Evolutionary conservation across 2,888 invertebrate species (phyloP), one percentile per base, ranked within the genome.

Genomic region (Trissonchulus latispiculum): DNA sequence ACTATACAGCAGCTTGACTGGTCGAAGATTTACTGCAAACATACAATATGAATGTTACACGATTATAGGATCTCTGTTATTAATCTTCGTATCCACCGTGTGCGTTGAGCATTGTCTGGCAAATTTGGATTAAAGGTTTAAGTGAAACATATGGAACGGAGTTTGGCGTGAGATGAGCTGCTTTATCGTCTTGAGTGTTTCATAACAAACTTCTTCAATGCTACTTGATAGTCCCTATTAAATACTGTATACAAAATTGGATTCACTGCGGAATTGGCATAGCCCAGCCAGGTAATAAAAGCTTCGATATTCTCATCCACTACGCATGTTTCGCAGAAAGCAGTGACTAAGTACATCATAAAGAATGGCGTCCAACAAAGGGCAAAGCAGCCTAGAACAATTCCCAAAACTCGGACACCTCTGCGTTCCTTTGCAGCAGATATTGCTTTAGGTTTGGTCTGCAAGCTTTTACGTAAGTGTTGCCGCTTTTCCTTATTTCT

Each of bases 321-420:
- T 36, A 64, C 75, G 75, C 79, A 80, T 3, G 76, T 75, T 36
- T 77, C 76, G 75, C 81, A 81, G 72, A 81, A 82, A 71, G 81
- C 81, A 0, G 80, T 79, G 32, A 81, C 73, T 1, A 82, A 78
- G 75, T 82, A 82, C 82, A 82, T 82, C 72, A 81, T 77, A 73
- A 81, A 82, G 72, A 82, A 82, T 0, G 82, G 82, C 2, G 81
- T 79, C 81, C 82, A 82, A 69, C 82, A 82, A 29, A 82, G 75
- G 3, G 82, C 81, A 72, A 82, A 82, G 71, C 82, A 82, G 48
- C 82, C 82, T 2, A 82, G 76, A 74, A 82, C 81, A 66, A 82
- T 82, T 29, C 82, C 82, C 48, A 82, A 75, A n/a, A 82, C 79
- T 69, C 29, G 23, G 18, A 74, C 70, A 31, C 82, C 82, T 36